Evolutionary conservation across 2,113 vertebrate genomes (phyloP).

Genomic region (Zosterops japonicus): DNA sequence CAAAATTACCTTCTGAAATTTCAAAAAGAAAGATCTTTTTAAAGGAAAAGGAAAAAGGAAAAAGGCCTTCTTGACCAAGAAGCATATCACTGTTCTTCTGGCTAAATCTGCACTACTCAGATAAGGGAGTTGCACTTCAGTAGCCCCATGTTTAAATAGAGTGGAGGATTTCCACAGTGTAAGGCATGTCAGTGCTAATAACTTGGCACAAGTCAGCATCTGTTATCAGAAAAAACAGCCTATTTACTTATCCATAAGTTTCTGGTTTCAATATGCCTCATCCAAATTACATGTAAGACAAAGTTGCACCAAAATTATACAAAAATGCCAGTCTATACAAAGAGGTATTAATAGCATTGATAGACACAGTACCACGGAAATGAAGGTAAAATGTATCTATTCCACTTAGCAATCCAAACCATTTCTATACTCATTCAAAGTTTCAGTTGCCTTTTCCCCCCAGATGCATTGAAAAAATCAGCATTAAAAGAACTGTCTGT

Average conservation of each 20-base stretch:
- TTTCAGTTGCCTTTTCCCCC: not conserved
- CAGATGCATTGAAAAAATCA: not conserved
- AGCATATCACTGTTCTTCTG: not conserved
- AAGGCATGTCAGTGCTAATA: not conserved
- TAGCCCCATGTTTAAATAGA: not conserved
- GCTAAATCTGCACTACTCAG: slow-evolving; percentile 19
- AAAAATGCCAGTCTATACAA: not conserved
- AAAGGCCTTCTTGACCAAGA: not conserved
- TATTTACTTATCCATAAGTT: not conserved
- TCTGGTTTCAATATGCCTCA: not conserved
- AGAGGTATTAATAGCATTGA: not conserved
- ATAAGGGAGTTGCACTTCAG: slow-evolving; percentile 21
- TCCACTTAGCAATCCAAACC: not conserved
- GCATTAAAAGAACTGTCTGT: not conserved
- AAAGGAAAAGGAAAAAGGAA: not conserved
- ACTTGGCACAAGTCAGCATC: not conserved
- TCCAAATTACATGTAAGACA: not conserved
- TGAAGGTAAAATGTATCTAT: not conserved
- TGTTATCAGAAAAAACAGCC: not conserved
- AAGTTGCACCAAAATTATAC: not conserved
- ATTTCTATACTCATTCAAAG: not conserved
- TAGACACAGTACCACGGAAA: not conserved
- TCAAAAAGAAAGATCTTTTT: not conserved
- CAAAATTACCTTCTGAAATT: not conserved
- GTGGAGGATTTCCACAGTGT: not conserved